Base-by-base conservation (phyloP, 2,797 vertebrate genomes). In the Poecilia wingei region DNA sequence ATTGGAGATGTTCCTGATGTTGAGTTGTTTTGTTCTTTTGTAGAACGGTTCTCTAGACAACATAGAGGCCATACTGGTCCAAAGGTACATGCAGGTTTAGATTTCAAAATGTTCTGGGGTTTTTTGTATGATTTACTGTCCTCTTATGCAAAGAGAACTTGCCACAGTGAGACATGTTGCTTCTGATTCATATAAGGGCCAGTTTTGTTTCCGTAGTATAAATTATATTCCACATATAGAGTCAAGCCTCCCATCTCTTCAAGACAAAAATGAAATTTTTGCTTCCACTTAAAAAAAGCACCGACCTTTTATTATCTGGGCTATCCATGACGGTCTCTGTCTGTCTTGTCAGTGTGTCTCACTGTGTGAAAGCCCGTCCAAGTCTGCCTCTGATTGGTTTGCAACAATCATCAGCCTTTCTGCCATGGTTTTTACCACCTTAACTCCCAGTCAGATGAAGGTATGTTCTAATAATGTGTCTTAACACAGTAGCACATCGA, bases 1-100 rank as follows among this genome's bases (percentile, higher is more conserved):
- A 70, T 14, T 49, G 55, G 68, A 79, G 74, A 53, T 33, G 25
- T 14, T 69, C 22, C 4, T 72, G 72, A 41, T 70, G 28, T 72
- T 83, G 16, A 43, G 18, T 14, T 14, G 74, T 28, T 70, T 66
- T 66, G 61, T 66, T 66, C 33, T 25, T 39, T 25, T 39, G 18
- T 61, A 31, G 7, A 59, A 66, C 7, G 18, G 33, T 66, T 39
- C 61, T 66, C 33, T 7, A 66, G 20, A 66, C 64, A 66, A 41
- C 31, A 66, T 20, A 66, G 16, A 64, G 61, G 33, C 6, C 61
- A 0, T 33, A 22, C 61, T 10, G 3, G 4, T 68, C 39, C 41
- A 39, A 68, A 13, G 12, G 66, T 25, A 68, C 41, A 25, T 0
- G 3, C 12, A 45, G 22, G 39, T 69, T 45, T 68, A 69, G 4